phyloP scores from a whole-genome alignment of 2,797 vertebrate species.

The Serranus cabrilla region DNA sequence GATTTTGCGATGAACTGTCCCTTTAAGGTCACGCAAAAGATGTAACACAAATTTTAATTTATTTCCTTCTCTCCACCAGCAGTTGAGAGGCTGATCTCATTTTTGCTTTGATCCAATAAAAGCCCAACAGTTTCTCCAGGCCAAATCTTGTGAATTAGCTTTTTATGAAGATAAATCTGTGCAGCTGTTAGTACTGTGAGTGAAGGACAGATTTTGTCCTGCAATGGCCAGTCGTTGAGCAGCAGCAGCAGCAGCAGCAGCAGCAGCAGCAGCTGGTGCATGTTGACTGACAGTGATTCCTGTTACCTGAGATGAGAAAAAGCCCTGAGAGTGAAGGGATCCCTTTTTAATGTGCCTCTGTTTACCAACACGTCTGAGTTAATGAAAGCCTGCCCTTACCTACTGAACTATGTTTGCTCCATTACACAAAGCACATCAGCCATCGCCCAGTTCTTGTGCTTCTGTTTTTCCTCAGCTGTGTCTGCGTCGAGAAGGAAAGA shows the following conservation, averaged over 20 bases:
- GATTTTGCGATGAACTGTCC: too few relatives aligned
- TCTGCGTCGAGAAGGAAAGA: constrained; percentile 48
- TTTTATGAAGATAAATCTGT: constrained; percentile 44
- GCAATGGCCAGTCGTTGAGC: constrained; percentile 58
- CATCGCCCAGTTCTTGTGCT: constrained; percentile 29
- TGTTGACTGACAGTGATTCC: constrained; percentile 55
- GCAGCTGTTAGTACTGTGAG: constrained; percentile 57
- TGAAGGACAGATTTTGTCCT: constrained; percentile 30
- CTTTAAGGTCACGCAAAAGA: constrained; percentile 5
- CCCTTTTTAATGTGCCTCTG: constrained; percentile 74
- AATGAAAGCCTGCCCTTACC: constrained; percentile 59
- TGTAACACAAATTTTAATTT: constrained; percentile 18
- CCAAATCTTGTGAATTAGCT: constrained; percentile 46
- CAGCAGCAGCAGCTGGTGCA: constrained; percentile 46
- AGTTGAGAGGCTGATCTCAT: background rate
- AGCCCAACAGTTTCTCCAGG: constrained; percentile 16
- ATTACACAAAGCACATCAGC: constrained; percentile 64
- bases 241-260: constrained; percentile 53
- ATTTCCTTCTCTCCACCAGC: background rate
- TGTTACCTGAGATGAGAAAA: constrained; percentile 50
- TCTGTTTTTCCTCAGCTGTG: constrained; percentile 43
- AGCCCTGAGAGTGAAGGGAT: constrained; percentile 58
- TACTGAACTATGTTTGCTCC: constrained; percentile 55
- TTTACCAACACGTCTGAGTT: constrained; percentile 64
- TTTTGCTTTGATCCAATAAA: constrained; percentile 14